Evolutionary conservation across 2,113 vertebrate species (phyloP).

Genomic region (Varanus komodoensis): DNA sequence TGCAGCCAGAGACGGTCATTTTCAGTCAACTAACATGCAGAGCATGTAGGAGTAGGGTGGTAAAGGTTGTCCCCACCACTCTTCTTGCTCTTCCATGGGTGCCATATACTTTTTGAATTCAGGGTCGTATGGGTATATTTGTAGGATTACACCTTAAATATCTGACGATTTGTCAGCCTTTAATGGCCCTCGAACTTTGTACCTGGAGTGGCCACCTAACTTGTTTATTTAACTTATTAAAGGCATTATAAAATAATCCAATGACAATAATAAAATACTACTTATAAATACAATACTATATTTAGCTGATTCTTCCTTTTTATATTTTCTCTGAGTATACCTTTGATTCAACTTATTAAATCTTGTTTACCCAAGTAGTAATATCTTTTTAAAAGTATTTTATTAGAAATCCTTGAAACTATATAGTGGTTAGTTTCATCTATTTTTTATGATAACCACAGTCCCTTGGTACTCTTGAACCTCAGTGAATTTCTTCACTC

Average conservation of each 20-base stretch:
- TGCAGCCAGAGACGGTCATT: too few species aligned
- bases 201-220: background rate
- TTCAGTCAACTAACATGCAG: too few species aligned
- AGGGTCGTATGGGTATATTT: too few species aligned
- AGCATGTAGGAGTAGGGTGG: too few species aligned
- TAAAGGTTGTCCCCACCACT: too few species aligned
- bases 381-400: slow-evolving; percentile 24
- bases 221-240: too few species aligned
- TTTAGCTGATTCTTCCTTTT: background rate
- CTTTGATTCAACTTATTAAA: background rate
- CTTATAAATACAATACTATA: background rate
- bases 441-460: slow-evolving; percentile 52
- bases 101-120: too few species aligned
- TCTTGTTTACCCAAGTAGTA: background rate
- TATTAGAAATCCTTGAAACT: slow-evolving; percentile 18
- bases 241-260: too few species aligned
- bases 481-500: slow-evolving; percentile 47
- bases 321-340: background rate
- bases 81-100: too few species aligned
- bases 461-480: slow-evolving; percentile 37
- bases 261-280: too few species aligned
- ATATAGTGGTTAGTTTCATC: slow-evolving; percentile 22
- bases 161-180: background rate
- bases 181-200: background rate
- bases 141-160: background rate